These are phyloP conservation scores for Zaprionus nigranus DNA, from an alignment of 1,140 invertebrate genomes.

Conservation along the genomic window DNA sequence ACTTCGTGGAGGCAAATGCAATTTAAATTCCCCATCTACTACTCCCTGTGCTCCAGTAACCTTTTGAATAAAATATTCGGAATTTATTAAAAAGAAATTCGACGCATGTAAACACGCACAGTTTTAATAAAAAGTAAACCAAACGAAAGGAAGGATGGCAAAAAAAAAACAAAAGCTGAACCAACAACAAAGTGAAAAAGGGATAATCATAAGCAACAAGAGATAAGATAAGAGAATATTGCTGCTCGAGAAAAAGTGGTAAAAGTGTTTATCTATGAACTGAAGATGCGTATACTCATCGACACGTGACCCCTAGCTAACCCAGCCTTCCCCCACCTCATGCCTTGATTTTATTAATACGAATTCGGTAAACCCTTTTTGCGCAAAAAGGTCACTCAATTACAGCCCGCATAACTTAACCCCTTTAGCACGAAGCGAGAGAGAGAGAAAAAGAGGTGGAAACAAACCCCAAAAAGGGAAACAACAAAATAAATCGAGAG, in stretches of 20 bases:
- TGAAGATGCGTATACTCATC: constrained; percentile 8
- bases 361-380: constrained; percentile 29
- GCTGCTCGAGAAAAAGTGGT: neutral
- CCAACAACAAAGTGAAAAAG: constrained; percentile 16
- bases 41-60: neutral
- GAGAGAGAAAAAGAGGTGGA: neutral
- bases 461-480: constrained; percentile 1
- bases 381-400: constrained; percentile 51
- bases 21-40: neutral
- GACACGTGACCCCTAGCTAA: constrained; percentile 15
- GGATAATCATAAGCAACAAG: constrained; percentile 23
- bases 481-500: constrained; percentile 22
- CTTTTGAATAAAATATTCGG: constrained; percentile 20
- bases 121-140: constrained; percentile 31
- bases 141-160: neutral
- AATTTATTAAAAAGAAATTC: constrained; percentile 9
- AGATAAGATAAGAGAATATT: constrained; percentile 34
- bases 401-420: constrained; percentile 51
- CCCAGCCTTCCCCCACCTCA: no score
- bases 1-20: no score
- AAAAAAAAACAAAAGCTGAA: constrained; percentile 23
- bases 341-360: constrained; percentile 46
- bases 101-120: constrained; percentile 38
- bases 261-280: neutral
- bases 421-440: constrained; percentile 22